Conservation (phyloP, 2,888 invertebrate species). For the Galerucella nymphaeae region DNA sequence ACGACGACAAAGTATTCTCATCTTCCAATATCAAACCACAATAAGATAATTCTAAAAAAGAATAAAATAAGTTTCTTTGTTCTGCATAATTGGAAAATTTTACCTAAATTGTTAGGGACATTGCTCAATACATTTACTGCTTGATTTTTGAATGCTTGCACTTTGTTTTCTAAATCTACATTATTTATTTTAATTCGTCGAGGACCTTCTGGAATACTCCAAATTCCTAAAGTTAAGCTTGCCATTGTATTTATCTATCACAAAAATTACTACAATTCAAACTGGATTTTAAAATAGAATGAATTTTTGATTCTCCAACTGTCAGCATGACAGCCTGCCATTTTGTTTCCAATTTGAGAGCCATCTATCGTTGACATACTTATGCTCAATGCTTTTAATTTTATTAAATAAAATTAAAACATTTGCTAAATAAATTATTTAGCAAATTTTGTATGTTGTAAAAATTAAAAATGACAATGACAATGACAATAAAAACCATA, state of each 20-base stretch:
- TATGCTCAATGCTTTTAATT: too few relatives aligned
- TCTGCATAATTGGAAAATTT: not conserved
- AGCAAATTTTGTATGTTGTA: too few relatives aligned
- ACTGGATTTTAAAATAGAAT: not conserved
- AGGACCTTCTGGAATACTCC: slow-evolving; percentile 64
- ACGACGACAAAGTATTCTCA: slow-evolving; percentile 70
- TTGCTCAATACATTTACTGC: slow-evolving; percentile 38
- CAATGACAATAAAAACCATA: too few relatives aligned
- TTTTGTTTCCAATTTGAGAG: too few relatives aligned
- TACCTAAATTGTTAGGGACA: slow-evolving; percentile 29
- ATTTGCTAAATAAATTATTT: too few relatives aligned
- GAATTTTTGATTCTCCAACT: not conserved
- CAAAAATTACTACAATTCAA: not conserved
- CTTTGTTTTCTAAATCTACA: slow-evolving; percentile 72
- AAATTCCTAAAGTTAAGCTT: slow-evolving; percentile 65
- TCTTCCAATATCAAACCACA: slow-evolving; percentile 78
- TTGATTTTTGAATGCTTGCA: slow-evolving; percentile 67
- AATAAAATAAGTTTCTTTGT: slow-evolving; percentile 17
- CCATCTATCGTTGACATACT: too few relatives aligned
- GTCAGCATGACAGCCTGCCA: not conserved
- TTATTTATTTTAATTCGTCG: slow-evolving; percentile 71
- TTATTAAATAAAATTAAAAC: too few relatives aligned
- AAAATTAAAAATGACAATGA: too few relatives aligned
- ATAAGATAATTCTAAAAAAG: slow-evolving; percentile 72
- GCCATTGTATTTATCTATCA: slow-evolving; percentile 28